Conservation (phyloP, 2,797 vertebrate species). For the Macropus fuliginosus region DNA sequence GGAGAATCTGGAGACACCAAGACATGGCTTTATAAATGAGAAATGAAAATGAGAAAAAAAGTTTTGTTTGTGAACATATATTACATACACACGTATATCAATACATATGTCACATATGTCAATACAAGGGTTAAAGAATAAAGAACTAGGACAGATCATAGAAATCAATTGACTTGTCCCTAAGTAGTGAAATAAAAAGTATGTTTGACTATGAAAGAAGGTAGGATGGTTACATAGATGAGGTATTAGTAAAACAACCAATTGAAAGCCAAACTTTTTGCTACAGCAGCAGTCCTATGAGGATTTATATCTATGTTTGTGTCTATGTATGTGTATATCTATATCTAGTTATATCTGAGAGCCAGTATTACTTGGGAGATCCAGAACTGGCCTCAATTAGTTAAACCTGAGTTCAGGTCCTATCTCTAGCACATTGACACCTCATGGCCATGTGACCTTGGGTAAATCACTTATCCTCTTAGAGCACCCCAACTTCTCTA, state of each 20-base stretch:
- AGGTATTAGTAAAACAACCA: not conserved
- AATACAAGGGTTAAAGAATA: not conserved
- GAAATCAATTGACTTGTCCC: not conserved
- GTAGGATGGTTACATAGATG: not conserved
- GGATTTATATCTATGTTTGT: not conserved
- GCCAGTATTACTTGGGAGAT: not conserved
- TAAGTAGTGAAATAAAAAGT: not conserved
- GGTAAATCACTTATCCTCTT: not conserved
- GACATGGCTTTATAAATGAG: not conserved
- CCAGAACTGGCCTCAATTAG: not conserved
- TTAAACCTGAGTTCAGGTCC: not conserved
- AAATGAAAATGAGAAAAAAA: not conserved
- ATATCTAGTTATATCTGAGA: not conserved
- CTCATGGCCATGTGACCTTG: not conserved
- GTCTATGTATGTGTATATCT: not conserved
- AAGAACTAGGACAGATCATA: not conserved
- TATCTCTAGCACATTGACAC: not conserved
- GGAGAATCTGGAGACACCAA: not conserved
- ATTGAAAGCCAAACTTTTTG: not conserved
- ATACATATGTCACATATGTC: not conserved
- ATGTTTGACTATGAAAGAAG: not conserved
- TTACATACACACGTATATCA: not conserved
- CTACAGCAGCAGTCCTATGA: not conserved
- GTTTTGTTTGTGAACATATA: not conserved
- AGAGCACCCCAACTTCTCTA: not conserved